Evolutionary conservation across 1,140 invertebrate species (phyloP), one percentile per base, ranked within the genome.

Genomic region (Oscheius sp.): DNA sequence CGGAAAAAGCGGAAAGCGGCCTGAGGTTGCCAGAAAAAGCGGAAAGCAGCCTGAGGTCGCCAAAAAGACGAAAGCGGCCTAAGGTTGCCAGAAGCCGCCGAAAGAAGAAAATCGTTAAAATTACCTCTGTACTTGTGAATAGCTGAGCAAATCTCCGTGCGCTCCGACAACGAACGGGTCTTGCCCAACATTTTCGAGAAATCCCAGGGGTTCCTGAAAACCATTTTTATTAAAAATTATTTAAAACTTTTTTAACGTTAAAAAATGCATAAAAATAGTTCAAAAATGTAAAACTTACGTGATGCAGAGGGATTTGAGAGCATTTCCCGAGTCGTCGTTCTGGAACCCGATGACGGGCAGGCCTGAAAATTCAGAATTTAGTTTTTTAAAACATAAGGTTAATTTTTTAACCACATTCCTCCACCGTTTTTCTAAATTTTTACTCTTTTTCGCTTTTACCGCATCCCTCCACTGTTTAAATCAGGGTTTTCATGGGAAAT

Each of bases 271-370:
- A 2, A 49, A 26, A 49, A n/a, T 52, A 1, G 20, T 4, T 1
- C 20, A 26, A 18, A 18, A 23, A 52, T 42, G 3, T 4, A 49
- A 20, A 23, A 59, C 52, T 59, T n/a, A 68, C 67, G 67, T 68
- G 23, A 68, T 29, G 26, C 49, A 59, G 18, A 68, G 58, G 26
- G 58, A 55, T 29, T 59, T 58, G 20, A 68, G 35, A 20, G 67
- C 67, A 28, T 59, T 49, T 59, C 67, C 67, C 13, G 28, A 26
- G 20, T n/a, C 13, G 31, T 68, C 67, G 15, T 68, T 68, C 26
- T 61, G 52, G 32, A 68, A 38, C 18, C 34, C 52, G 26, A 68
- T 55, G 32, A 68, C 35, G 18, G 67, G 67, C 18, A 68, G 67
- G 20, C 66, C 66, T 68, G 49, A 2, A 68, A 58, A 68, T 29